Conservation (phyloP, 2,113 vertebrate genomes). For the Urocitellus parryii region DNA sequence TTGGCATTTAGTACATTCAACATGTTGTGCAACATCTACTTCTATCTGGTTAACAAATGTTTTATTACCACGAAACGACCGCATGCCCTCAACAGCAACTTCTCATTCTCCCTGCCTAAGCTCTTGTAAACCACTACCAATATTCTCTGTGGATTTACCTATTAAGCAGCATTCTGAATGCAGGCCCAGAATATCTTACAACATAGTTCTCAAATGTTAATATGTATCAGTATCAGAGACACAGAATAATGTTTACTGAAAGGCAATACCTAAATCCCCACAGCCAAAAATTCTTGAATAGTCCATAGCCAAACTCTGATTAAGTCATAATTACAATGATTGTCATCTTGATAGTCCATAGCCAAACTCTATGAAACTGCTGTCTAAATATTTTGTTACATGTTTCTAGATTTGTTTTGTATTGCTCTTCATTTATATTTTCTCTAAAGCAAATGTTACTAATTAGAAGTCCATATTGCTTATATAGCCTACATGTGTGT, state of each 20-base stretch:
- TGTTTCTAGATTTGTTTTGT: not conserved
- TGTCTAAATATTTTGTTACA: not conserved
- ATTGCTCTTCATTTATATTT: no score
- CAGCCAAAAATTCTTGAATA: not conserved
- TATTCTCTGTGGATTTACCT: not conserved
- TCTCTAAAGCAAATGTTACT: not conserved
- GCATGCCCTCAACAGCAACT: not conserved
- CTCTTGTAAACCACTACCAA: not conserved
- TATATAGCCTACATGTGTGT: not conserved
- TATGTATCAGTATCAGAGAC: not conserved
- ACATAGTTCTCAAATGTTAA: not conserved
- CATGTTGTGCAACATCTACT: not conserved
- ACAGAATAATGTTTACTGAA: not conserved
- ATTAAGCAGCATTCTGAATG: not conserved
- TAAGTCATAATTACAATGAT: not conserved
- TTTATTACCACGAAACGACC: not conserved
- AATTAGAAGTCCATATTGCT: not conserved
- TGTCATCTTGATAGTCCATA: not conserved
- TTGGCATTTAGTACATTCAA: not conserved
- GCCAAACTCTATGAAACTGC: not conserved
- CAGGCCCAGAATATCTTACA: not conserved
- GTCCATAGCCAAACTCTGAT: not conserved
- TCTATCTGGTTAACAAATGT: not conserved
- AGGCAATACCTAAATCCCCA: not conserved
- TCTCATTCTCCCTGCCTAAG: not conserved